These are phyloP conservation scores for Monochamus alternatus DNA, from an alignment of 2,888 invertebrate species.

Conservation along the genomic window DNA sequence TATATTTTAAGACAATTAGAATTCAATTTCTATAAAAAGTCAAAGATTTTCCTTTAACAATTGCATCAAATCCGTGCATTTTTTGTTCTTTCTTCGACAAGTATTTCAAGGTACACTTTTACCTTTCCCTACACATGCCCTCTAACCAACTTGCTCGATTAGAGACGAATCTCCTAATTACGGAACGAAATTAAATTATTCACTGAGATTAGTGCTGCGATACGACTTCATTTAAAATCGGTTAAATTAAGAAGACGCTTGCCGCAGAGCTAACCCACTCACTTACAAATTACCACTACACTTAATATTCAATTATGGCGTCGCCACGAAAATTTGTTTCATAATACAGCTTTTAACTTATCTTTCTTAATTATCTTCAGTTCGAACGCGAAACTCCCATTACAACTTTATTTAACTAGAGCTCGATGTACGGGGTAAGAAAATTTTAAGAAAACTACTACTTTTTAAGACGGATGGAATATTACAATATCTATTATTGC, in stretches of 20 bases:
- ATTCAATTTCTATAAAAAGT: no score
- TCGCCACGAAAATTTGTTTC: slow-evolving; percentile 49
- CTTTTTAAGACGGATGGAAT: no score
- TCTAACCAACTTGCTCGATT: background rate
- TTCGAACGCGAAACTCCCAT: slow-evolving; percentile 58
- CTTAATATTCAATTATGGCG: slow-evolving; percentile 35
- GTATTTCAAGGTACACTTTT: background rate
- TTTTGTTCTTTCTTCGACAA: no score
- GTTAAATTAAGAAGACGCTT: slow-evolving; percentile 12
- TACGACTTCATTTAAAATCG: background rate
- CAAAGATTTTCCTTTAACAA: no score
- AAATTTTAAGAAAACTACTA: background rate
- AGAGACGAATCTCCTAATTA: no score
- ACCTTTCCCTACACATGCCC: background rate
- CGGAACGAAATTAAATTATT: background rate
- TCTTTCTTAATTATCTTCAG: slow-evolving; percentile 61
- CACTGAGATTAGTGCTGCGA: background rate
- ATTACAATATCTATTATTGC: no score
- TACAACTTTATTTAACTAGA: slow-evolving; percentile 40
- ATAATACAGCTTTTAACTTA: slow-evolving; percentile 57
- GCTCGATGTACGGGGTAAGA: slow-evolving; percentile 22
- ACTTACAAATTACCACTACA: slow-evolving; percentile 16
- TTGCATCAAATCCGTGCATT: no score
- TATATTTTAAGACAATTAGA: no score
- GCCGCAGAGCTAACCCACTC: slow-evolving; percentile 17